phyloP scores from a whole-genome alignment of 2,888 invertebrate genomes.

The Psococerastis gibbosa region DNA sequence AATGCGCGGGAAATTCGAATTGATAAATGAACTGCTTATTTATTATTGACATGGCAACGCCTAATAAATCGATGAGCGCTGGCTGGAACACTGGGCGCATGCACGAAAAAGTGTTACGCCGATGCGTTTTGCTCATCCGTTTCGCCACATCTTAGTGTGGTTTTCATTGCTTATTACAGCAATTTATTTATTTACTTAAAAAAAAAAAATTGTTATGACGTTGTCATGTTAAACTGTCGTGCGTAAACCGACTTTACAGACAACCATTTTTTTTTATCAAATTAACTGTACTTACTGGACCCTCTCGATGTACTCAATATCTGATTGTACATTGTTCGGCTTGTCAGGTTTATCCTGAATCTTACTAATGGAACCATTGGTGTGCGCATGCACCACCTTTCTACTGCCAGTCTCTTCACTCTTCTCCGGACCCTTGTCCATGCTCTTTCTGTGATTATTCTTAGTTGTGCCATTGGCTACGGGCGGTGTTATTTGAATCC shows the following conservation, averaged over 20 bases:
- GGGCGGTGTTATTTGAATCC: neutral
- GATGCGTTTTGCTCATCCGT: too few relatives aligned
- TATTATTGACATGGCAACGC: too few relatives aligned
- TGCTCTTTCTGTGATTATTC: constrained; percentile 34
- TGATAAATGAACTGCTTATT: too few relatives aligned
- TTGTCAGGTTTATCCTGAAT: constrained; percentile 26
- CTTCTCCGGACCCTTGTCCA: constrained; percentile 28
- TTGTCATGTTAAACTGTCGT: too few relatives aligned
- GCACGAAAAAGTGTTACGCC: too few relatives aligned
- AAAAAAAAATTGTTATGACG: neutral
- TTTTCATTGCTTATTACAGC: too few relatives aligned
- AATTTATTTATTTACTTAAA: neutral
- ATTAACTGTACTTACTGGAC: constrained; percentile 22
- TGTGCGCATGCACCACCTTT: constrained; percentile 25
- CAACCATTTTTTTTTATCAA: constrained; percentile 6
- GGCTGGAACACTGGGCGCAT: too few relatives aligned
- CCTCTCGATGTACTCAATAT: constrained; percentile 31
- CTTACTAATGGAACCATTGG: constrained; percentile 26
- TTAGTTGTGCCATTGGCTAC: constrained; percentile 20
- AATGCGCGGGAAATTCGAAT: too few relatives aligned
- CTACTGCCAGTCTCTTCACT: constrained; percentile 19
- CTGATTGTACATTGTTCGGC: constrained; percentile 27
- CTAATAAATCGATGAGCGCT: too few relatives aligned
- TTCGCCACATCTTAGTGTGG: too few relatives aligned
- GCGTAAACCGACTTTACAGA: too few relatives aligned